Evolutionary conservation across 2,797 vertebrate genomes (phyloP).

Genomic region (Microctenopoma steveboyesi): DNA sequence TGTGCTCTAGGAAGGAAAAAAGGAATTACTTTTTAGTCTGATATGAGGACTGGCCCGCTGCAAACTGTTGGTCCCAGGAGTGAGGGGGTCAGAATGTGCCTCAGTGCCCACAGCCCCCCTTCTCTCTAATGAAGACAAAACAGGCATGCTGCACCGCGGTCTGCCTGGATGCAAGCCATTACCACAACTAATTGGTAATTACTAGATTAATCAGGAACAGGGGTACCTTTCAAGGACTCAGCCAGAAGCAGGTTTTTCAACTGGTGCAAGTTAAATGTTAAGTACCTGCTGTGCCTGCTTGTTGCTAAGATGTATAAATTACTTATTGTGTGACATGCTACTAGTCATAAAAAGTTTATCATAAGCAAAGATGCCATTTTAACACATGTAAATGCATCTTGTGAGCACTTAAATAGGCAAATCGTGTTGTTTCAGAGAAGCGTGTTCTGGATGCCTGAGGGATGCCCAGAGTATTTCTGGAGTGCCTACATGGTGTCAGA

Average conservation of each 20-base stretch:
- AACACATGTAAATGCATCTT: conserved; percentile 1
- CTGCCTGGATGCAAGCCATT: conserved; percentile 70
- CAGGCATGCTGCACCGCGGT: conserved; percentile 52
- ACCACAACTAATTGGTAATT: conserved; percentile 73
- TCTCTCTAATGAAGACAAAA: conserved; percentile 76
- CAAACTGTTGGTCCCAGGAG: conserved; percentile 66
- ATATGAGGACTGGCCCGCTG: conserved; percentile 65
- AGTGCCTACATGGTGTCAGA: conserved; percentile 59
- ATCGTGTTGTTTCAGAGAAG: conserved; percentile 37
- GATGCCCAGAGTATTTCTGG: conserved; percentile 51
- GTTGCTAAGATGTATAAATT: not conserved
- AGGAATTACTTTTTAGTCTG: conserved; percentile 41
- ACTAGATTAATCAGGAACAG: conserved; percentile 68
- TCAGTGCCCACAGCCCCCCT: conserved; percentile 42
- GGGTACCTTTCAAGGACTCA: conserved; percentile 37
- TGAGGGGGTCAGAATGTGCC: conserved; percentile 56
- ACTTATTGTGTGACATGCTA: not conserved
- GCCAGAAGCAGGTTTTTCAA: conserved; percentile 28
- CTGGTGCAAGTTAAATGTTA: conserved; percentile 22
- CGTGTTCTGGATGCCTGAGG: conserved; percentile 30
- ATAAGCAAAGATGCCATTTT: conserved; percentile 8
- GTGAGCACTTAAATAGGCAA: conserved; percentile 11
- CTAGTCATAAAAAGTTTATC: not conserved
- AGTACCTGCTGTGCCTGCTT: conserved; percentile 9
- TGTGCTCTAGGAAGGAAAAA: conserved; percentile 9